Evolutionary conservation across 2,888 invertebrate genomes (phyloP).

Genomic region (Clepsis dumicolana): DNA sequence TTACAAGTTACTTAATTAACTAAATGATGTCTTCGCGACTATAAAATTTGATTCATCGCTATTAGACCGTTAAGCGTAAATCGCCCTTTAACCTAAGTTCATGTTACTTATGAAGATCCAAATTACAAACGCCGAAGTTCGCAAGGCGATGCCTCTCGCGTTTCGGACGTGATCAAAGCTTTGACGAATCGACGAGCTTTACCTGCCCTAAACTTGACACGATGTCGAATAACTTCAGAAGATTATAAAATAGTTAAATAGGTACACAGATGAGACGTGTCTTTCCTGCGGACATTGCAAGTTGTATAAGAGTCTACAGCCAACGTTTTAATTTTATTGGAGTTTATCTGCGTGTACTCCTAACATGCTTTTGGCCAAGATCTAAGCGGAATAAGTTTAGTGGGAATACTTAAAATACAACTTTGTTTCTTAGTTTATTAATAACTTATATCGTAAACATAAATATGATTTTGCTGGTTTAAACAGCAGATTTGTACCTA

Average conservation of each 20-base stretch:
- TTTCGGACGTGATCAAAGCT: constrained; percentile 70
- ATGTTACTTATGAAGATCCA: constrained; percentile 47
- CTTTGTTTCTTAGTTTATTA: too few species aligned
- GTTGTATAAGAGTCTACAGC: too few species aligned
- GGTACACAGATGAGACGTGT: neutral
- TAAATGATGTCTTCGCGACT: constrained; percentile 39
- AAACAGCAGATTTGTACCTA: too few species aligned
- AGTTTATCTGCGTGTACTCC: too few species aligned
- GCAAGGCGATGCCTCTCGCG: constrained; percentile 62
- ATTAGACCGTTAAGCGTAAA: constrained; percentile 18
- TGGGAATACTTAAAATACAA: too few species aligned
- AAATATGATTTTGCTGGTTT: too few species aligned
- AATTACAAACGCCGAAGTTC: constrained; percentile 56
- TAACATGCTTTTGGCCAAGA: too few species aligned
- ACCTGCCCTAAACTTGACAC: constrained; percentile 7
- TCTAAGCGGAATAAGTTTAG: too few species aligned
- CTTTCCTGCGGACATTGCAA: too few species aligned
- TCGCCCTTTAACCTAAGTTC: constrained; percentile 24
- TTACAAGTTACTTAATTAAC: neutral
- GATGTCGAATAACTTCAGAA: neutral
- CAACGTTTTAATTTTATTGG: too few species aligned
- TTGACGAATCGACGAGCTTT: constrained; percentile 53
- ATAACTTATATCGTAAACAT: too few species aligned
- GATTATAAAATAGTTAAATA: neutral
- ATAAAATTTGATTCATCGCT: neutral